phyloP scores from a whole-genome alignment of 2,888 invertebrate genomes.

The Leucophenga maculata region DNA sequence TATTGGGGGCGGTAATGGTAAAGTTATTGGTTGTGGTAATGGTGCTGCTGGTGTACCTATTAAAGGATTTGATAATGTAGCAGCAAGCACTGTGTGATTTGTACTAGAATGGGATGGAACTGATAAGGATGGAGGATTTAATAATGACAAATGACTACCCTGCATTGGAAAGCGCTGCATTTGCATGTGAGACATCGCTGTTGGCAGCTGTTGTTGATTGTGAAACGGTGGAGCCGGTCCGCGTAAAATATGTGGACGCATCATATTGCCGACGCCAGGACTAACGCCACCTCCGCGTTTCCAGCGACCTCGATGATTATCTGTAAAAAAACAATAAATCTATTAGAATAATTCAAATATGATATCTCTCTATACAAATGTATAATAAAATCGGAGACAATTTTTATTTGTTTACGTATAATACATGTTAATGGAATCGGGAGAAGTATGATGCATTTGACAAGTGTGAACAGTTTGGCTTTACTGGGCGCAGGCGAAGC shows the following conservation, averaged over 20 bases:
- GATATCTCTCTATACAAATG: too few species aligned
- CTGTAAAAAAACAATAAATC: slow-evolving; percentile 40
- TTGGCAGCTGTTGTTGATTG: slow-evolving; percentile 24
- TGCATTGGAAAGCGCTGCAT: slow-evolving; percentile 62
- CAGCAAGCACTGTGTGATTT: background rate
- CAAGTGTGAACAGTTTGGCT: too few species aligned
- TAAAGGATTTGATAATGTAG: slow-evolving; percentile 14
- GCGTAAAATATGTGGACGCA: slow-evolving; percentile 61
- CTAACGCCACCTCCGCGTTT: slow-evolving; percentile 50
- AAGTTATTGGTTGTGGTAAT: slow-evolving; percentile 15
- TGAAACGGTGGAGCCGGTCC: slow-evolving; percentile 52
- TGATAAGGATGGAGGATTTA: slow-evolving; percentile 23
- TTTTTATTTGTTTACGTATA: too few species aligned
- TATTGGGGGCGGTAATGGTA: slow-evolving; percentile 40
- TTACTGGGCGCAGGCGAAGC: too few species aligned
- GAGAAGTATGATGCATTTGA: too few species aligned
- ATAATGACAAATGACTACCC: slow-evolving; percentile 56
- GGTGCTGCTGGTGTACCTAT: slow-evolving; percentile 28
- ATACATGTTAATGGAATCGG: too few species aligned
- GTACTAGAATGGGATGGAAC: slow-evolving; percentile 22
- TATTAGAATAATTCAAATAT: too few species aligned
- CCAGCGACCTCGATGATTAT: slow-evolving; percentile 55
- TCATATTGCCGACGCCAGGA: slow-evolving; percentile 57
- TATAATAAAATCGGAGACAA: too few species aligned
- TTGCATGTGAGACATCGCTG: slow-evolving; percentile 33